Base-by-base conservation (phyloP, 2,113 vertebrate genomes). In the Sporophila hypoxantha region DNA sequence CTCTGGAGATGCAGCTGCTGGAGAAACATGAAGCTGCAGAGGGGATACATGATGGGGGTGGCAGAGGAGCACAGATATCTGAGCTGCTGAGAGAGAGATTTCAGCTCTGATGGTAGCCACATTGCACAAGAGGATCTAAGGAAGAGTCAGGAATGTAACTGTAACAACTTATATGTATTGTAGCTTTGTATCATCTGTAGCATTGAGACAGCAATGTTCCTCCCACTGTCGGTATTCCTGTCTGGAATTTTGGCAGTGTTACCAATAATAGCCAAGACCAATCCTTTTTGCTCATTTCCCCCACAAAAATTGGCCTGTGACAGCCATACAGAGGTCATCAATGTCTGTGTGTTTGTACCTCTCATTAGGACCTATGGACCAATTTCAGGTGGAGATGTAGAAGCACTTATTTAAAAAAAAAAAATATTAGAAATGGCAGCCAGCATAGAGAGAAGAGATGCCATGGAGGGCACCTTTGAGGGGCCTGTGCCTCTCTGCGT, bases 91-190 rank as follows among this genome's bases (percentile, higher is more conserved):
- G 47, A 53, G 67, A 49, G 61, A 61, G 2, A 60, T 87, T 78
- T 66, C 26, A 52, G 39, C 25, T 79, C 56, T 62, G 12, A 27
- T 55, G 13, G 14, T 26, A 85, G 55, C 11, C 26, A 22, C 6
- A 4, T 53, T 57, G 59, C 29, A 22, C 0, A 7, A 53, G 22
- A 60, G 15, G 29, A 37, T 69, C 27, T 87, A 36, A 60, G 49
- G 53, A 56, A 71, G 76, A 79, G 2, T 9, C 7, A 11, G 6
- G 34, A 12, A 29, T 89, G 65, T 73, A 57, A 10, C 8, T 37
- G 37, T 15, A 4, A 10, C 16, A 25, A 46, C 3, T 59, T 39
- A 12, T 2, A 17, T 0, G 0, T 66, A 42, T 74, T 50, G 27
- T 5, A 59, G 3, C 47, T 87, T 66, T 23, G 22, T 50, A 39